A percentile compares a stretch with the other conserved stretches of the same genome.
phyloP scores from a whole-genome alignment of 2,888 invertebrate species.

The Nephrotoma guestfalica region DNA sequence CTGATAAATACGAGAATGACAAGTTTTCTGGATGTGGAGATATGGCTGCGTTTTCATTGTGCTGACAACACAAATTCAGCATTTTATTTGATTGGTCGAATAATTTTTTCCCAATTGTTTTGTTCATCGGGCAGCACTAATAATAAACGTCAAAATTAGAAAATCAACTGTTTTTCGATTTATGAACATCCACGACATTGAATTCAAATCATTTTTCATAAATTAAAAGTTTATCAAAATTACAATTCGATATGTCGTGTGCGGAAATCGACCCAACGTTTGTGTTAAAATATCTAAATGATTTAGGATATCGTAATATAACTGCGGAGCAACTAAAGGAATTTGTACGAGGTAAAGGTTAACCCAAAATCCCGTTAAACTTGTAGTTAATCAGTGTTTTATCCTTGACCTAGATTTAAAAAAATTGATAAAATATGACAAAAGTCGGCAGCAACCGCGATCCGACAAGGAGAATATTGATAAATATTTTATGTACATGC shows the following conservation, averaged over 20 bases:
- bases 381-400: neutral
- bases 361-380: neutral
- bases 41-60: neutral
- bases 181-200: neutral
- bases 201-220: neutral
- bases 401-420: slow-evolving; percentile 9
- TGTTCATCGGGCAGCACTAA: neutral
- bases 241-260: neutral
- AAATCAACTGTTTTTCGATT: neutral
- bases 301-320: slow-evolving; percentile 61
- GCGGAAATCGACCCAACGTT: neutral
- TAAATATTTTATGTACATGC: neutral
- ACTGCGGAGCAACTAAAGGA: slow-evolving; percentile 58
- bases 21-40: neutral
- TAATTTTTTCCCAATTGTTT: neutral
- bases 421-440: slow-evolving; percentile 30
- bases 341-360: slow-evolving; percentile 54
- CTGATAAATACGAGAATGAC: slow-evolving; percentile 1
- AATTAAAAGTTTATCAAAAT: neutral
- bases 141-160: neutral
- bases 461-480: neutral
- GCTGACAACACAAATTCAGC: neutral
- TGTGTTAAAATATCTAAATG: slow-evolving; percentile 53
- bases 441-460: slow-evolving; percentile 8
- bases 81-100: neutral